Evolutionary conservation across 2,888 invertebrate species (phyloP).

Genomic region (Ferrisia virgata): DNA sequence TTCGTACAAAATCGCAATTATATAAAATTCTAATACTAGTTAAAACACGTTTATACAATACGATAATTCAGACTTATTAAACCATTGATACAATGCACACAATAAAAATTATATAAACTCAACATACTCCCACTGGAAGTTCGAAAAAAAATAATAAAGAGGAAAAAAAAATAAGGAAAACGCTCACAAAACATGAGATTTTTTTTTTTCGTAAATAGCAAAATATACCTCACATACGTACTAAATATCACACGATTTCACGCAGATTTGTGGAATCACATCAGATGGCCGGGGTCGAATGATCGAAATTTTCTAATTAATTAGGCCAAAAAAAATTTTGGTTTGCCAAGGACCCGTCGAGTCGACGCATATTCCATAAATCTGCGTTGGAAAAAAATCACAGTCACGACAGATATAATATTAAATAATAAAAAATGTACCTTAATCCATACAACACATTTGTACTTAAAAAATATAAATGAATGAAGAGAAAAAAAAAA

Average conservation of each 20-base stretch:
- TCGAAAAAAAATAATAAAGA: slow-evolving; percentile 12
- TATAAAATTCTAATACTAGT: slow-evolving; percentile 12
- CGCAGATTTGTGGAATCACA: slow-evolving; percentile 9
- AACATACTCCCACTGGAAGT: slow-evolving; percentile 46
- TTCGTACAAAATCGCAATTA: slow-evolving; percentile 41
- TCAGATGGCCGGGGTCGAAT: no score
- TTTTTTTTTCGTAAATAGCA: not conserved
- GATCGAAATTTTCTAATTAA: not conserved
- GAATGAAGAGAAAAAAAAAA: not conserved
- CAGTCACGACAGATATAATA: slow-evolving; percentile 26
- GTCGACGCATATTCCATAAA: not conserved
- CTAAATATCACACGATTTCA: slow-evolving; percentile 27
- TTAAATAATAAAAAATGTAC: slow-evolving; percentile 21
- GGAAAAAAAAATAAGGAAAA: not conserved
- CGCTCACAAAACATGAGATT: slow-evolving; percentile 22
- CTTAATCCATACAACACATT: slow-evolving; percentile 36
- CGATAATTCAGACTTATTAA: slow-evolving; percentile 41
- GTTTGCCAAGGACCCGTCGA: not conserved
- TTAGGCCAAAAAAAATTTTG: not conserved
- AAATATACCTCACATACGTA: slow-evolving; percentile 39
- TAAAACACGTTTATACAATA: slow-evolving; percentile 35
- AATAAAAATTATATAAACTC: slow-evolving; percentile 27
- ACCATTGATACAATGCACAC: slow-evolving; percentile 47
- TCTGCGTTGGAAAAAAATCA: slow-evolving; percentile 25
- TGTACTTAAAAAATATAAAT: slow-evolving; percentile 23